Percentiles rank a stretch among this genome's conserved stretches.
Conservation (phyloP, 2,113 vertebrate species). For the Capreolus pygargus region DNA sequence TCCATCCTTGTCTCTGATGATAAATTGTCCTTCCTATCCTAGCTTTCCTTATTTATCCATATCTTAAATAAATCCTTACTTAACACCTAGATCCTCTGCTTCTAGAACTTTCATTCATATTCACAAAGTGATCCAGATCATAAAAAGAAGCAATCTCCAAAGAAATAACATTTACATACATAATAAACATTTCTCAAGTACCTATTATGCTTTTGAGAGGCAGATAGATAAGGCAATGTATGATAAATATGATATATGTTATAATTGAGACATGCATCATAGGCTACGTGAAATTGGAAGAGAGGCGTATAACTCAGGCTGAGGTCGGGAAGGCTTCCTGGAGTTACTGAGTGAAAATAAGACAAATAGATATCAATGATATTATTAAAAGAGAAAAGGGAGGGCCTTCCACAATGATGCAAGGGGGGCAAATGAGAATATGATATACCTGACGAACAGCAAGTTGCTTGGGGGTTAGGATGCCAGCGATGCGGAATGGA, state of each 20-base stretch:
- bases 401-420: background rate
- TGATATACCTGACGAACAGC: background rate
- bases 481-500: background rate
- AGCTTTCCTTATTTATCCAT: background rate
- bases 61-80: slow-evolving; percentile 15
- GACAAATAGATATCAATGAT: background rate
- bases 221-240: background rate
- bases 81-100: background rate
- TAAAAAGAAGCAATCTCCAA: background rate
- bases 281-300: background rate
- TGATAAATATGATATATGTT: background rate
- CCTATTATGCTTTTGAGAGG: background rate
- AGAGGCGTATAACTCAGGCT: background rate
- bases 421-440: background rate
- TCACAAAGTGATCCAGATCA: slow-evolving; percentile 6
- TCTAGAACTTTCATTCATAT: slow-evolving; percentile 4
- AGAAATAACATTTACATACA: background rate
- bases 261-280: background rate
- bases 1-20: background rate
- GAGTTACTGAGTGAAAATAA: background rate
- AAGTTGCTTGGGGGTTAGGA: background rate
- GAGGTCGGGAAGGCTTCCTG: background rate
- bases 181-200: slow-evolving; percentile 40
- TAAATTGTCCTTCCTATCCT: background rate
- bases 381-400: background rate